Conservation (phyloP, 1,140 invertebrate species). For the Ceratitis capitata region DNA sequence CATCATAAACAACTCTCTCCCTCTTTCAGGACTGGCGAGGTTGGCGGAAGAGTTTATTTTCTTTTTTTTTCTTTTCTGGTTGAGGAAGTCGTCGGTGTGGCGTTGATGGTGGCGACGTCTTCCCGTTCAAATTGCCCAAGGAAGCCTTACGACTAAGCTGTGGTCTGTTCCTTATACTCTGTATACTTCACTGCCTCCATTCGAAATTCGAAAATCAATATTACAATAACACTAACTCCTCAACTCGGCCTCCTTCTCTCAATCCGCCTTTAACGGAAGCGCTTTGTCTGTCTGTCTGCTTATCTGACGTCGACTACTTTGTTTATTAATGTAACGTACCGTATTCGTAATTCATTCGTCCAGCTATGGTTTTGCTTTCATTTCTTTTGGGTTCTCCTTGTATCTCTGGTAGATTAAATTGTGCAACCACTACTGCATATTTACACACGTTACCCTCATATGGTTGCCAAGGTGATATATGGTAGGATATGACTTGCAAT, state of each 20-base stretch:
- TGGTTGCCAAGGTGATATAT: slow-evolving; percentile 8
- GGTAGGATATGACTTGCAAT: slow-evolving; percentile 36
- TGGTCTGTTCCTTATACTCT: not conserved
- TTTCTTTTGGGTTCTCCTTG: not conserved
- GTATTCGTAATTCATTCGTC: not conserved
- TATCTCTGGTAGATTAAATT: not conserved
- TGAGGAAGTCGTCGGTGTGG: not conserved
- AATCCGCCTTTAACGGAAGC: not conserved
- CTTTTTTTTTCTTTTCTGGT: too few relatives aligned
- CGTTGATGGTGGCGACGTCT: too few relatives aligned
- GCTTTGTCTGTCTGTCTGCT: slow-evolving; percentile 17
- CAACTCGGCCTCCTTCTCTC: not conserved
- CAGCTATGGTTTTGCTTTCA: not conserved
- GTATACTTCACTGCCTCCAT: not conserved
- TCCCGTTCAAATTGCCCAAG: not conserved
- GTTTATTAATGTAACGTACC: slow-evolving; percentile 33
- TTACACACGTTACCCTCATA: too few relatives aligned
- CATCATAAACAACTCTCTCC: not conserved
- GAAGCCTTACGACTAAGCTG: not conserved
- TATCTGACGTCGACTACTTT: slow-evolving; percentile 13
- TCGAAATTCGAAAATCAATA: too few relatives aligned
- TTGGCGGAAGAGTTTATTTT: slow-evolving; percentile 1
- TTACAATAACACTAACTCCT: not conserved
- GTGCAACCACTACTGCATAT: too few relatives aligned
- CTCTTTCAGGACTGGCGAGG: too few relatives aligned